These are phyloP conservation scores for Avahi laniger DNA, from an alignment of 2,797 vertebrate species.

Conservation along the genomic window DNA sequence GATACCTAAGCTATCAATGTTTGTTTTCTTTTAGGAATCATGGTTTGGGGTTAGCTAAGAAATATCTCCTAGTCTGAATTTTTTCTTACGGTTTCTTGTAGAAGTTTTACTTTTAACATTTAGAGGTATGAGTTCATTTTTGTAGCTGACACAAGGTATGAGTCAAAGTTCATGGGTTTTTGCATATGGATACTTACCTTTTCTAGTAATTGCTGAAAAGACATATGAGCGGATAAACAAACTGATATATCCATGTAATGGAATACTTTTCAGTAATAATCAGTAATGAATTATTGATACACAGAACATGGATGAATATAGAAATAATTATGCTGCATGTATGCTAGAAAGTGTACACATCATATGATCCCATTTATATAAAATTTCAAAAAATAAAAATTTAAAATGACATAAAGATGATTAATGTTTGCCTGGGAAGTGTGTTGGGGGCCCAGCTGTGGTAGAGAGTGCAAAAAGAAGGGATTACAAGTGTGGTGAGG, in stretches of 20 bases:
- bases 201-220: not conserved
- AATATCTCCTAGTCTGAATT: not conserved
- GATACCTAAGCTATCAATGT: not conserved
- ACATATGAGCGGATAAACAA: not conserved
- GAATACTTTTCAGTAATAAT: not conserved
- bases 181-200: not conserved
- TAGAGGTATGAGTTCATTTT: not conserved
- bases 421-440: not conserved
- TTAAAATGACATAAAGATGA: not conserved
- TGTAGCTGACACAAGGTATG: not conserved
- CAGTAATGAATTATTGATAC: not conserved
- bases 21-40: not conserved
- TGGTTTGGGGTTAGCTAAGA: not conserved
- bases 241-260: not conserved
- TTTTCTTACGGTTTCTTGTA: not conserved
- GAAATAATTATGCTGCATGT: not conserved
- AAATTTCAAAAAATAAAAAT: not conserved
- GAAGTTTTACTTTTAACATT: not conserved
- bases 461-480: not conserved
- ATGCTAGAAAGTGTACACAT: not conserved
- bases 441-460: accelerated
- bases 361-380: not conserved
- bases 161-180: not conserved
- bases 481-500: not conserved
- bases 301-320: not conserved